Percentiles rank a stretch among this genome's conserved stretches.
phyloP scores from a whole-genome alignment of 2,797 vertebrate genomes.

The Pantherophis vulpinus region DNA sequence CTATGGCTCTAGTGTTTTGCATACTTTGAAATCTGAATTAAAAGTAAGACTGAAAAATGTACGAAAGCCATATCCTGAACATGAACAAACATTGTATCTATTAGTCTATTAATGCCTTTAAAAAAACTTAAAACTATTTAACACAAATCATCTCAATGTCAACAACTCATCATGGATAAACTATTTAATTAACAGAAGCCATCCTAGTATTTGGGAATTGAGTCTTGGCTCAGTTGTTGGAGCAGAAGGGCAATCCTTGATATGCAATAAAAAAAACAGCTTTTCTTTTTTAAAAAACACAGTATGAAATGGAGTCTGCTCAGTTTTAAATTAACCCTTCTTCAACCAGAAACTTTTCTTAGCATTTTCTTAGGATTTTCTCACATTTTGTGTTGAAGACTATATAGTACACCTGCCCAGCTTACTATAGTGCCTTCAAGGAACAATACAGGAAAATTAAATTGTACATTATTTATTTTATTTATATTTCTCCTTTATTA shows the following conservation, averaged over 20 bases:
- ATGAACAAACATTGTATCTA: conserved; percentile 72
- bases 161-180: conserved; percentile 81
- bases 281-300: conserved; percentile 62
- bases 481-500: background rate
- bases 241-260: conserved; percentile 81
- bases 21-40: background rate
- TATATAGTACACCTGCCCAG: background rate
- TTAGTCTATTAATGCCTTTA: conserved; percentile 71
- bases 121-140: conserved; percentile 82
- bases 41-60: background rate
- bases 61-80: conserved; percentile 60
- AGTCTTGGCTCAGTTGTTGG: conserved; percentile 79
- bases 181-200: conserved; percentile 82
- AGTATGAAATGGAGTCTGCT: conserved; percentile 70
- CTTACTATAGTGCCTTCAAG: background rate
- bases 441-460: background rate
- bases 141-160: conserved; percentile 80
- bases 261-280: conserved; percentile 78
- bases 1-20: background rate
- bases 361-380: conserved; percentile 48
- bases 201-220: conserved; percentile 81
- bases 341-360: conserved; percentile 27
- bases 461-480: background rate
- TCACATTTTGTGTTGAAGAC: background rate
- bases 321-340: conserved; percentile 73